These are phyloP conservation scores for Corbicula japonica DNA, from an alignment of 2,888 invertebrate species.

Conservation along the genomic window DNA sequence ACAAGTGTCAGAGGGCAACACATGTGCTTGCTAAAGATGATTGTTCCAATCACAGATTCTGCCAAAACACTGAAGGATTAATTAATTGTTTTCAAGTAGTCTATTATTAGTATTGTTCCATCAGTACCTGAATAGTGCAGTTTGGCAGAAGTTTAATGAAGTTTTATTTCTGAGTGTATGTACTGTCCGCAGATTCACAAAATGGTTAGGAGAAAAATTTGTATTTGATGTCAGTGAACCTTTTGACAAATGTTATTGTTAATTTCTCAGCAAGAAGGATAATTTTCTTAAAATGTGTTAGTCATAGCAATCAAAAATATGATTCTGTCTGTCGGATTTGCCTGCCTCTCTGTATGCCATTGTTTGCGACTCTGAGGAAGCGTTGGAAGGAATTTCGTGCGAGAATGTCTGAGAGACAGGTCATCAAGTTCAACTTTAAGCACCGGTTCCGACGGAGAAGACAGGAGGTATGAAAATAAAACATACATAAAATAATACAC, in stretches of 20 bases:
- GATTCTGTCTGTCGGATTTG: background rate
- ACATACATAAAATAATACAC: too few relatives aligned
- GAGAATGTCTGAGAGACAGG: slow-evolving; percentile 43
- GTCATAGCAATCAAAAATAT: too few relatives aligned
- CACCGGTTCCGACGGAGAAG: slow-evolving; percentile 41
- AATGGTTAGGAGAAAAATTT: too few relatives aligned
- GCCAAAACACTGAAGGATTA: slow-evolving; percentile 30
- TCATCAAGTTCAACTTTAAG: slow-evolving; percentile 46
- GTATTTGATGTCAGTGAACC: too few relatives aligned
- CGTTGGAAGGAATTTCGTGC: slow-evolving; percentile 34
- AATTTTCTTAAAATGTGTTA: too few relatives aligned
- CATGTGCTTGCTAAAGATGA: slow-evolving; percentile 12
- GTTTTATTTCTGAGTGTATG: too few relatives aligned
- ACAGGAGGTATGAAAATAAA: slow-evolving; percentile 48
- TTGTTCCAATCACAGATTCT: background rate
- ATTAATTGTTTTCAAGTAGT: slow-evolving; percentile 26
- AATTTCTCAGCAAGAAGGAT: too few relatives aligned
- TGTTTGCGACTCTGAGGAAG: slow-evolving; percentile 36
- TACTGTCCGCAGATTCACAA: too few relatives aligned
- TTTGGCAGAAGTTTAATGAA: too few relatives aligned
- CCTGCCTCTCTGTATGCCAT: slow-evolving; percentile 31
- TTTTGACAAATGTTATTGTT: too few relatives aligned
- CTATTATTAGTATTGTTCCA: too few relatives aligned
- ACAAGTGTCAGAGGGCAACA: slow-evolving; percentile 23
- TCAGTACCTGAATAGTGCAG: too few relatives aligned